A percentile compares a stretch with the other conserved stretches of the same genome.
phyloP scores from a whole-genome alignment of 2,797 vertebrate genomes.

The Tokudaia muenninki region DNA sequence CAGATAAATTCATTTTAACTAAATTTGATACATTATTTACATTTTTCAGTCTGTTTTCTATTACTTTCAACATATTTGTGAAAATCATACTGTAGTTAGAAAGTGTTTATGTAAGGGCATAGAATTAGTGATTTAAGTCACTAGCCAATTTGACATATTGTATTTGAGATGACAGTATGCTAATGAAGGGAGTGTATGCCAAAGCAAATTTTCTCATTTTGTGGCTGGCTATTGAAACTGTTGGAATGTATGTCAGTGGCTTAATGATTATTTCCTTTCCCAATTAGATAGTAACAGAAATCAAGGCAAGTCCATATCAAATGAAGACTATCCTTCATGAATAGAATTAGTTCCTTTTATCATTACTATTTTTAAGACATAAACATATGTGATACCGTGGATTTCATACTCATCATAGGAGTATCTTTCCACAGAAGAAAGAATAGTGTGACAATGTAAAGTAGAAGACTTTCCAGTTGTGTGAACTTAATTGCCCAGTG shows the following conservation, averaged over 20 bases:
- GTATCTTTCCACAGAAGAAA: background rate
- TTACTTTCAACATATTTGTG: background rate
- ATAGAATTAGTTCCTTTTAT: background rate
- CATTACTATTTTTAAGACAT: background rate
- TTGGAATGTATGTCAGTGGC: background rate
- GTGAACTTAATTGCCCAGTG: no score
- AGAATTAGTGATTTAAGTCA: background rate
- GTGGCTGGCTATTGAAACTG: no score
- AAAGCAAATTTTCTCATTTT: background rate
- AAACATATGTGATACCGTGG: background rate
- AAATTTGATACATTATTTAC: background rate
- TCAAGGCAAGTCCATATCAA: background rate
- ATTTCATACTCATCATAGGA: background rate
- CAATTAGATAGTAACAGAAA: background rate
- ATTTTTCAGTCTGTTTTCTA: background rate
- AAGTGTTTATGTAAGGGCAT: background rate
- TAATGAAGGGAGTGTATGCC: fast-evolving
- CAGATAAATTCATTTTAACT: background rate
- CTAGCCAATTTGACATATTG: background rate
- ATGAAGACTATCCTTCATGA: background rate
- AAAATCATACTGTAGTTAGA: background rate
- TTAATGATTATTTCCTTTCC: no score
- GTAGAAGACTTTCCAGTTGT: no score
- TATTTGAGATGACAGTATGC: background rate
- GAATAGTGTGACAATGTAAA: no score